These are phyloP conservation scores for Phymastichus coffea DNA, from an alignment of 1,140 invertebrate species.

Conservation along the genomic window DNA sequence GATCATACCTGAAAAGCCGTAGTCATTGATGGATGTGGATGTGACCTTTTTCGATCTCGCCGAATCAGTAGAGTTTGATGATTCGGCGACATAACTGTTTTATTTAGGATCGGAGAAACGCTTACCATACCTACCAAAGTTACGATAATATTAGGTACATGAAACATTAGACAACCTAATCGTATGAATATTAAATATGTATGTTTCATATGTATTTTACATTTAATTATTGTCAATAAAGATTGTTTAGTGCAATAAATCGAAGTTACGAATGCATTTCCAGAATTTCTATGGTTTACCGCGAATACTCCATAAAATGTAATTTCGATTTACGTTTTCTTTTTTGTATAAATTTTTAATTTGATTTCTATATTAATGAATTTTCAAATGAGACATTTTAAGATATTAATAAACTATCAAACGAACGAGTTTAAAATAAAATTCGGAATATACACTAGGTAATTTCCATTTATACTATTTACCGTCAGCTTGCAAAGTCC, in stretches of 20 bases:
- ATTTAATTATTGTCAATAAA: background rate
- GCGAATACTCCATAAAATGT: too few species aligned
- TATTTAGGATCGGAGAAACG: conserved; percentile 49
- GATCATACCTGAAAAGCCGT: conserved; percentile 61
- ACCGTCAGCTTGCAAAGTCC: conserved; percentile 66
- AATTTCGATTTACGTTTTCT: too few species aligned
- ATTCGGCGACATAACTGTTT: conserved; percentile 52
- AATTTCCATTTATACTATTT: too few species aligned
- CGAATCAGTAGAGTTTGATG: conserved; percentile 49
- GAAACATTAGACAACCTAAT: too few species aligned
- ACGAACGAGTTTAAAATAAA: too few species aligned
- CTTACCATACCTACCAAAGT: conserved; percentile 49
- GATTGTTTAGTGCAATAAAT: background rate
- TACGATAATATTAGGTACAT: too few species aligned
- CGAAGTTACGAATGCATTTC: too few species aligned
- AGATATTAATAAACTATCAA: too few species aligned
- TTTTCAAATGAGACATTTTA: conserved; percentile 10
- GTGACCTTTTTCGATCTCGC: conserved; percentile 57
- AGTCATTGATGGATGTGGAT: conserved; percentile 61
- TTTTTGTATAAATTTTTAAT: background rate
- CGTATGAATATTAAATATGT: background rate
- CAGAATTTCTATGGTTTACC: too few species aligned
- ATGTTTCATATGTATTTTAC: too few species aligned
- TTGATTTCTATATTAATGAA: background rate
- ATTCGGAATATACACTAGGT: too few species aligned